Evolutionary conservation across 2,113 vertebrate species (phyloP).

Genomic region (Uria lomvia): DNA sequence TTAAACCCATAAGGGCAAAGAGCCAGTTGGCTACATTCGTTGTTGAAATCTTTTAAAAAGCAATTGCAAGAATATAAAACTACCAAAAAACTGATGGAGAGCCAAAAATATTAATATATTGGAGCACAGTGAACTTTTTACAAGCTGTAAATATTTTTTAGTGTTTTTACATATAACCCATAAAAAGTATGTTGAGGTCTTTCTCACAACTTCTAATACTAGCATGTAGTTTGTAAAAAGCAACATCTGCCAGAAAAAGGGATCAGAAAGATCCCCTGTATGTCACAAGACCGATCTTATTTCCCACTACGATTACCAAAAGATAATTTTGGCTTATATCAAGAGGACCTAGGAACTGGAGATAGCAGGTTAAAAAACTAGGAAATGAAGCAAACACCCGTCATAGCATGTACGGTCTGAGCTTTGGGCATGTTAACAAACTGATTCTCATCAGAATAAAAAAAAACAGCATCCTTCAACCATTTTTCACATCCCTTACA

Average conservation of each 20-base stretch:
- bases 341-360: neutral
- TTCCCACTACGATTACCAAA: neutral
- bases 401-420: rapidly evolving
- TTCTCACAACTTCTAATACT: neutral
- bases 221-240: neutral
- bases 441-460: too few species aligned
- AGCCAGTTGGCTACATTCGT: conserved; percentile 39
- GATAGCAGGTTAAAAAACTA: neutral
- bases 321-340: neutral
- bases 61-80: conserved; percentile 41
- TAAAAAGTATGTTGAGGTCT: neutral
- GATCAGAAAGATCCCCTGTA: neutral
- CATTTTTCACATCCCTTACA: neutral
- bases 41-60: conserved; percentile 44
- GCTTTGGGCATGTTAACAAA: neutral
- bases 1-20: conserved; percentile 20
- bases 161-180: neutral
- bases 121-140: conserved; percentile 11
- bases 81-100: neutral
- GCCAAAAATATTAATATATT: conserved; percentile 54
- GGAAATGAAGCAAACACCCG: neutral
- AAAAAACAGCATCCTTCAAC: neutral
- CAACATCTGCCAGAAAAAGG: neutral
- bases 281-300: neutral
- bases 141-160: conserved; percentile 27